A percentile compares a stretch with the other conserved stretches of the same genome.
These are phyloP conservation scores for Melanerpes formicivorus DNA, from an alignment of 2,113 vertebrate species.

Conservation along the genomic window DNA sequence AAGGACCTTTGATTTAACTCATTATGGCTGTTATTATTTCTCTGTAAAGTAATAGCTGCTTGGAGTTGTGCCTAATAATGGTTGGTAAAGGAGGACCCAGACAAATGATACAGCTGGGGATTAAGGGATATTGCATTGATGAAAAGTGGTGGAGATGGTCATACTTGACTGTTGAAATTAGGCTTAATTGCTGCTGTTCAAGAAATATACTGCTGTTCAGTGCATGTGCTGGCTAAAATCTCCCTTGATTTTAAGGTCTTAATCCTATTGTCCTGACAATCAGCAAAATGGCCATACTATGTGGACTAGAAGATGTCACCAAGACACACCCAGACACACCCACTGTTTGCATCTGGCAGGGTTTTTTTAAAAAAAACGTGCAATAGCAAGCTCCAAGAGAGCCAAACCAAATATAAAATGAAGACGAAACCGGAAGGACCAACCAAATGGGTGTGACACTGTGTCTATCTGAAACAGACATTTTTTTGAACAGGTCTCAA, in stretches of 20 bases:
- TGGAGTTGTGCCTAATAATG: slow-evolving; percentile 3
- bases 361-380: slow-evolving; percentile 31
- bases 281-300: slow-evolving; percentile 52
- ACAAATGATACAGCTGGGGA: slow-evolving; percentile 1
- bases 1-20: neutral
- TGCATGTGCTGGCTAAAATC: neutral
- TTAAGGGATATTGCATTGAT: neutral
- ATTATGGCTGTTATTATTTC: neutral
- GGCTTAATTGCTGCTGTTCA: slow-evolving; percentile 20
- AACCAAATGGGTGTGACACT: slow-evolving; percentile 62
- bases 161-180: slow-evolving; percentile 4
- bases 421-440: slow-evolving; percentile 50
- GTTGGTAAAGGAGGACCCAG: slow-evolving; percentile 13
- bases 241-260: slow-evolving; percentile 47
- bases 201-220: slow-evolving; percentile 15
- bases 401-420: slow-evolving; percentile 72
- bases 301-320: slow-evolving; percentile 71
- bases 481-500: slow-evolving; percentile 46
- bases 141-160: slow-evolving; percentile 24
- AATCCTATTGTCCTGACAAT: slow-evolving; percentile 49
- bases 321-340: slow-evolving; percentile 79
- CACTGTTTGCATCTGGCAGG: slow-evolving; percentile 72
- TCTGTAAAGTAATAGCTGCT: neutral
- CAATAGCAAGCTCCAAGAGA: slow-evolving; percentile 46
- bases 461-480: slow-evolving; percentile 41